A percentile compares a stretch with the other conserved stretches of the same genome.
These are phyloP conservation scores for Platyrinchus mystaceus DNA, from an alignment of 2,797 vertebrate species.

Conservation along the genomic window DNA sequence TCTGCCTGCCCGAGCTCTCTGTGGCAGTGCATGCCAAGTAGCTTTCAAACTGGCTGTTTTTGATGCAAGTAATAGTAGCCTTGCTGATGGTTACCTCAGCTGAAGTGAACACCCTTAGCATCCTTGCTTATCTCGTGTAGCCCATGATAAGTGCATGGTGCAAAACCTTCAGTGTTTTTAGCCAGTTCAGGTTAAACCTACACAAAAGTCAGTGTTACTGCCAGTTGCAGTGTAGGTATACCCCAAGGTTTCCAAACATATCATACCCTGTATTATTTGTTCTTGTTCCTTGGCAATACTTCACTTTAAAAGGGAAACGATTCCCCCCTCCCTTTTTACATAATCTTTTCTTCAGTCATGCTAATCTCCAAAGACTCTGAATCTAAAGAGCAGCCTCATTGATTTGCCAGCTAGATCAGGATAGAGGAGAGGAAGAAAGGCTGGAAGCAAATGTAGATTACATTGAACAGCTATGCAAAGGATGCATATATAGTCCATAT, in stretches of 20 bases:
- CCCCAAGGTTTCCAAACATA: neutral
- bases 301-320: neutral
- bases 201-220: neutral
- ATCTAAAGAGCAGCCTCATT: neutral
- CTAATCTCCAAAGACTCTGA: neutral
- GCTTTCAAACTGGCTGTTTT: neutral
- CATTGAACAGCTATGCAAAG: neutral
- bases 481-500: neutral
- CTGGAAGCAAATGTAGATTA: neutral
- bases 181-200: neutral
- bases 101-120: neutral
- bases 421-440: neutral
- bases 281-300: neutral
- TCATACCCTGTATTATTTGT: neutral
- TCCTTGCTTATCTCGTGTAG: neutral
- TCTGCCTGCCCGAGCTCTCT: neutral
- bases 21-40: neutral
- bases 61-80: neutral
- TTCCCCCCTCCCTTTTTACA: neutral
- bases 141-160: neutral
- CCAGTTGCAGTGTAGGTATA: neutral
- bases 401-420: conserved; percentile 11
- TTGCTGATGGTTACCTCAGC: neutral
- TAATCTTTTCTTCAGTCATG: neutral
- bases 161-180: neutral